Conservation (phyloP, 1,140 invertebrate species). For the Drosophila novamexicana region DNA sequence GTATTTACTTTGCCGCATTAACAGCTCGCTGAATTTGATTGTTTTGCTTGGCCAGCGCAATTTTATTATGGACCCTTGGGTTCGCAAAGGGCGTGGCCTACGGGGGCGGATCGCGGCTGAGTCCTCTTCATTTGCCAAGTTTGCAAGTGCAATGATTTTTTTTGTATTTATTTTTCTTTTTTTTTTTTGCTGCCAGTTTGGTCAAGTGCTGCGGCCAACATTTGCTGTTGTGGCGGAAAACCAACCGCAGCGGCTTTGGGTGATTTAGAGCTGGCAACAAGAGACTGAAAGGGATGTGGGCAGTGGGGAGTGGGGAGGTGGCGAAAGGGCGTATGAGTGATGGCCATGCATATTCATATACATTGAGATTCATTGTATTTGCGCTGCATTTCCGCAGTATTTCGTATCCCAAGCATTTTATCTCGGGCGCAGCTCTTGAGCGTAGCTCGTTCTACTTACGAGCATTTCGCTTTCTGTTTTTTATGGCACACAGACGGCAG, state of each 20-base stretch:
- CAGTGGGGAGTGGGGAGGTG: background rate
- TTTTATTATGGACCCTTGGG: too few relatives aligned
- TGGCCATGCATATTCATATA: constrained; percentile 78
- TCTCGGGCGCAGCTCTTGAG: constrained; percentile 41
- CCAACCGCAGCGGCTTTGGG: constrained; percentile 65
- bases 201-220: constrained; percentile 73
- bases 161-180: background rate
- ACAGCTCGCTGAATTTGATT: constrained; percentile 48
- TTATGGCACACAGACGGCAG: constrained; percentile 42
- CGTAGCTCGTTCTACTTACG: constrained; percentile 72
- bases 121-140: constrained; percentile 25
- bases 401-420: constrained; percentile 56
- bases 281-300: background rate
- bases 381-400: constrained; percentile 77
- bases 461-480: constrained; percentile 55
- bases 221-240: constrained; percentile 75
- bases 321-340: constrained; percentile 71
- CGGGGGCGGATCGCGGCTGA: background rate
- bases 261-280: constrained; percentile 62
- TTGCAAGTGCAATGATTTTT: constrained; percentile 37
- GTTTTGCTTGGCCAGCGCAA: constrained; percentile 18
- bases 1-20: constrained; percentile 48
- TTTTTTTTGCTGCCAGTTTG: constrained; percentile 32
- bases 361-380: constrained; percentile 81
- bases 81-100: too few relatives aligned